Percentiles rank a stretch among this genome's conserved stretches.
phyloP scores from a whole-genome alignment of 2,113 vertebrate species.

The Tetrax tetrax region DNA sequence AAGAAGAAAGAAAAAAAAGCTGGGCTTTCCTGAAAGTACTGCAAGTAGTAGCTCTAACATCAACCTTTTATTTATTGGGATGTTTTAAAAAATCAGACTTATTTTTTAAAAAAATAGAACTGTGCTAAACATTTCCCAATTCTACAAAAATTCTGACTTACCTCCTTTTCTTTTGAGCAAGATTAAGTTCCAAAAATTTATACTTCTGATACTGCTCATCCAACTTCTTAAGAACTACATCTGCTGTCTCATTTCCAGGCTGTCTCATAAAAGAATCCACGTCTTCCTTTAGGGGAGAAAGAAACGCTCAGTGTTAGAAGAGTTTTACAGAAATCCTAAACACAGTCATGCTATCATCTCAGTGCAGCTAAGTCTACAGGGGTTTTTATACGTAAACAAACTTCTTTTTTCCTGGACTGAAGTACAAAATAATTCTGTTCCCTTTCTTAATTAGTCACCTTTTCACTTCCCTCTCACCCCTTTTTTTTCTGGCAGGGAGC shows the following conservation, averaged over 20 bases:
- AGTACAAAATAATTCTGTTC: not conserved
- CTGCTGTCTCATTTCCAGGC: conserved; percentile 94
- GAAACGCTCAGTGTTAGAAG: conserved; percentile 42
- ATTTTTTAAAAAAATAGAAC: not conserved
- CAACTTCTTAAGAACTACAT: conserved; percentile 88
- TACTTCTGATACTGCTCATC: conserved; percentile 99
- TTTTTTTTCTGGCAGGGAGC: not conserved
- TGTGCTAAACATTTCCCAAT: not conserved
- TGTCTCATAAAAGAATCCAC: conserved; percentile 97
- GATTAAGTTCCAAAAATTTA: conserved; percentile 99
- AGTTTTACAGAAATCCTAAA: not conserved
- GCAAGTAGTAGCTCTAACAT: not conserved
- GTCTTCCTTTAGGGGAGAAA: conserved; percentile 86
- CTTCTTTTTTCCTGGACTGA: not conserved
- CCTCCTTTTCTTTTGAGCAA: conserved; percentile 96
- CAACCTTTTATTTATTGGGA: not conserved
- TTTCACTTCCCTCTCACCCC: not conserved
- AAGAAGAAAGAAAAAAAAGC: not conserved
- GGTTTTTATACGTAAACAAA: not conserved
- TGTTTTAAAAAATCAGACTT: not conserved
- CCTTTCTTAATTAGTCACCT: not conserved
- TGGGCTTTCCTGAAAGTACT: not conserved
- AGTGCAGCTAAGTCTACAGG: not conserved
- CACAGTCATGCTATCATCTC: not conserved
- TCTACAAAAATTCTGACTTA: conserved; percentile 60